Evolutionary conservation across 2,888 invertebrate genomes (phyloP).

Genomic region (Choristoneura rosaceana): DNA sequence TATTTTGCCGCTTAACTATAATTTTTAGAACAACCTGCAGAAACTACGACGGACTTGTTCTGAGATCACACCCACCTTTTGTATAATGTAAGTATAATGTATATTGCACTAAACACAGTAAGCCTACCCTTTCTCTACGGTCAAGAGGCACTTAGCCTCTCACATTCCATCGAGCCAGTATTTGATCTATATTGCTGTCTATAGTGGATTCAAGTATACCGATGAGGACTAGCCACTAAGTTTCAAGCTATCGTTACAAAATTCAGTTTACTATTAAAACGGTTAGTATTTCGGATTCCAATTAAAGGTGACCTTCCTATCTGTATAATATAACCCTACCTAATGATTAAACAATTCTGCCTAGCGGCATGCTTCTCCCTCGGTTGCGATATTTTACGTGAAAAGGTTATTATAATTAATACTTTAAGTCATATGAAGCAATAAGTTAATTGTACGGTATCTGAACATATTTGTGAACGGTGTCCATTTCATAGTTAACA

Average conservation of each 20-base stretch:
- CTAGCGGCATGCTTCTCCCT: not conserved
- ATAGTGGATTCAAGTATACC: not conserved
- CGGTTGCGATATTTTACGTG: not conserved
- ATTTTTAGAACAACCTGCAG: too few species aligned
- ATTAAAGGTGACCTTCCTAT: not conserved
- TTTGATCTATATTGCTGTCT: not conserved
- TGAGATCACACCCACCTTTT: not conserved
- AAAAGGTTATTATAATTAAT: not conserved
- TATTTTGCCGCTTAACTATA: too few species aligned
- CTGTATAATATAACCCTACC: not conserved
- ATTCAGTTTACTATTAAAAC: not conserved
- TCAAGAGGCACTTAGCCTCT: slow-evolving; percentile 43
- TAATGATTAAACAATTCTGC: not conserved
- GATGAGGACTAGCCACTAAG: not conserved
- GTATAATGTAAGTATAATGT: not conserved
- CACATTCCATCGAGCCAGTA: slow-evolving; percentile 5
- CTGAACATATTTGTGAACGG: slow-evolving; percentile 1
- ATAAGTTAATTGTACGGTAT: not conserved
- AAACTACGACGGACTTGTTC: not conserved
- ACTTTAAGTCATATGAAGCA: not conserved
- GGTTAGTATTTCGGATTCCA: not conserved
- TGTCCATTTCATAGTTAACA: slow-evolving; percentile 14
- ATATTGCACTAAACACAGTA: not conserved
- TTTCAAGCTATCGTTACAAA: not conserved
- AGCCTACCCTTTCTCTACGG: not conserved